Evolutionary conservation across 1,140 invertebrate genomes (phyloP).

Genomic region (Hyphantria cunea): DNA sequence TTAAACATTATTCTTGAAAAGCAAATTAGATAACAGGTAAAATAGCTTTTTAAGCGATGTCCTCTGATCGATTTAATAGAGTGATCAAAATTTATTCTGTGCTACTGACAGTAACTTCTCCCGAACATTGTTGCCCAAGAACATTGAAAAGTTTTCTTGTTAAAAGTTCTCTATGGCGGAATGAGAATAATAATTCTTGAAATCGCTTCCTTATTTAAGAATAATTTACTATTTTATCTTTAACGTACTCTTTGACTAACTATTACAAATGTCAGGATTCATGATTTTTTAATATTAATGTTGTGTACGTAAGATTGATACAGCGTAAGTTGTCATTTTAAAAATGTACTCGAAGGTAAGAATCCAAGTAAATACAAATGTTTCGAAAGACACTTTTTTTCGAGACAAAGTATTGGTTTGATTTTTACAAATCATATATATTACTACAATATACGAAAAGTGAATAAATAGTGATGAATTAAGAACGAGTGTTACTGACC

Average conservation of each 20-base stretch:
- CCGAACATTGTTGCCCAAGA: slow-evolving; percentile 64
- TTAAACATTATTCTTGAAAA: neutral
- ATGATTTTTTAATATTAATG: neutral
- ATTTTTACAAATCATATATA: no score
- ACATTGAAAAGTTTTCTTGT: slow-evolving; percentile 76
- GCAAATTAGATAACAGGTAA: slow-evolving; percentile 19
- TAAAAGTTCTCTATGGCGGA: slow-evolving; percentile 76
- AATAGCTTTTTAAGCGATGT: slow-evolving; percentile 26
- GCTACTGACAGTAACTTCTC: slow-evolving; percentile 64
- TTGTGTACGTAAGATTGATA: no score
- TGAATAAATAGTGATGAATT: no score
- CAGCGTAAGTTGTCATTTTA: no score
- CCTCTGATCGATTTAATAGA: slow-evolving; percentile 56
- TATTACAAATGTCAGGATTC: neutral
- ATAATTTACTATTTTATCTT: slow-evolving; percentile 24
- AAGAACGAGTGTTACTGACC: no score
- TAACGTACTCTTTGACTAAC: neutral
- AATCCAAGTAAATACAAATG: no score
- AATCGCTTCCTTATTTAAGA: slow-evolving; percentile 65
- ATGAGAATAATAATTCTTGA: slow-evolving; percentile 75
- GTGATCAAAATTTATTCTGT: slow-evolving; percentile 72
- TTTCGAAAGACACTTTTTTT: no score
- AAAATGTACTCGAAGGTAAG: no score
- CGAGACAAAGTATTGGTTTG: neutral
- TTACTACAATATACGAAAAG: no score